Conservation (phyloP, 2,888 invertebrate genomes). For the Hydraecia micacea region DNA sequence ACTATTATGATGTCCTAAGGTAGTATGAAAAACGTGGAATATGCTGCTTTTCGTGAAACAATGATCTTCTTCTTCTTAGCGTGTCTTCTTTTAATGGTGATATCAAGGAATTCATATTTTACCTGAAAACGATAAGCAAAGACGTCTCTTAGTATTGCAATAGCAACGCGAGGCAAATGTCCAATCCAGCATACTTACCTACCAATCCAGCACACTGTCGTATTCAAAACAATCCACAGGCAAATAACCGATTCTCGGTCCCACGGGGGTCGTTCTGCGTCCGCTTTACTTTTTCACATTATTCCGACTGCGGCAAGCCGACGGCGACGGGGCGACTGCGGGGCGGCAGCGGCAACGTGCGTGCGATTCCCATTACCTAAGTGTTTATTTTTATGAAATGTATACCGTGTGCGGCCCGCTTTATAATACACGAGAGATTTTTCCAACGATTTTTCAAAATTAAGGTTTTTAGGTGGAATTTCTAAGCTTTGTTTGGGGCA, state of each 20-base stretch:
- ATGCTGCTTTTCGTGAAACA: neutral
- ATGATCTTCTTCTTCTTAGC: neutral
- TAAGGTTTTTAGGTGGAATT: slow-evolving; percentile 46
- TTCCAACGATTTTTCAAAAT: slow-evolving; percentile 71
- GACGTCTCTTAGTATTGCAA: neutral
- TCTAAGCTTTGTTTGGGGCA: slow-evolving; percentile 50
- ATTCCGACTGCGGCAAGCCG: slow-evolving; percentile 68
- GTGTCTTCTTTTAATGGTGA: neutral
- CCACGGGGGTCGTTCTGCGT: slow-evolving; percentile 85
- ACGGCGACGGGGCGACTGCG: slow-evolving; percentile 61
- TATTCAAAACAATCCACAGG: slow-evolving; percentile 89
- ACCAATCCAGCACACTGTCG: slow-evolving; percentile 71
- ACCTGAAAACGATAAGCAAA: neutral
- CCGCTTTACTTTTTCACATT: slow-evolving; percentile 87
- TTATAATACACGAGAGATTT: slow-evolving; percentile 79
- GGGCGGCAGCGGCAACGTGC: slow-evolving; percentile 64
- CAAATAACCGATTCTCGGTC: slow-evolving; percentile 87
- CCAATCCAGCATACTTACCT: slow-evolving; percentile 68
- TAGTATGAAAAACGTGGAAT: neutral
- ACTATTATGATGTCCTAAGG: neutral
- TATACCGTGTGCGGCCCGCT: slow-evolving; percentile 74
- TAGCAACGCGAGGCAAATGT: neutral
- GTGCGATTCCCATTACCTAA: slow-evolving; percentile 85
- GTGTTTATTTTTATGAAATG: slow-evolving; percentile 87
- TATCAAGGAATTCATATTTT: neutral